These are phyloP conservation scores for Terebella lapidaria DNA, from an alignment of 2,888 invertebrate genomes.

Conservation along the genomic window DNA sequence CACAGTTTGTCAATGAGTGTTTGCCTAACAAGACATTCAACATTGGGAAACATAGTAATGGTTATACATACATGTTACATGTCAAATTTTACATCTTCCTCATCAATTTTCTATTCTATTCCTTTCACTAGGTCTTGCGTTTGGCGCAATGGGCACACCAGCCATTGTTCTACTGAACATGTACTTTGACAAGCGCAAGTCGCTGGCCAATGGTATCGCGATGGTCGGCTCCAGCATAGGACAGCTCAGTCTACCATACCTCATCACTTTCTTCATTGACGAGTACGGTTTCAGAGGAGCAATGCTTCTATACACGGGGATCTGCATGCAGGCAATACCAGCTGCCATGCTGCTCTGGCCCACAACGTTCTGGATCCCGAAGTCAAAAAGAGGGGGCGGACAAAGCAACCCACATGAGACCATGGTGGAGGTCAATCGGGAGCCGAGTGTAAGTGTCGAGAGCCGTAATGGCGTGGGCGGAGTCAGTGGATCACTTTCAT, in stretches of 20 bases:
- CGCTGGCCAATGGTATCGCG: slow-evolving; percentile 24
- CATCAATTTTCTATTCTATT: too few species aligned
- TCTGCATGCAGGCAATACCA: slow-evolving; percentile 17
- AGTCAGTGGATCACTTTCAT: background rate
- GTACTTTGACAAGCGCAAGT: slow-evolving; percentile 21
- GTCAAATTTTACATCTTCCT: too few species aligned
- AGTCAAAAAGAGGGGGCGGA: background rate
- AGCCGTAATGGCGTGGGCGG: too few species aligned
- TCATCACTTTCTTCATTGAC: slow-evolving; percentile 9
- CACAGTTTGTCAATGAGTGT: too few species aligned
- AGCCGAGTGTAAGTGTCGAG: background rate
- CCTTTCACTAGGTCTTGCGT: slow-evolving; percentile 19
- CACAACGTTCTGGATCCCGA: background rate
- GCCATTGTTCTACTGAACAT: slow-evolving; percentile 17
- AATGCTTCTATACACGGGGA: slow-evolving; percentile 18
- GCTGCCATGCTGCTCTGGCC: slow-evolving; percentile 21
- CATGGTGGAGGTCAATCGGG: background rate
- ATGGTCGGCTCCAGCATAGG: slow-evolving; percentile 22
- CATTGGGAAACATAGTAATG: too few species aligned
- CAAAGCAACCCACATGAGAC: background rate
- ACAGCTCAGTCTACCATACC: slow-evolving; percentile 18
- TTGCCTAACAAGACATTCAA: too few species aligned
- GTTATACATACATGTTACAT: too few species aligned
- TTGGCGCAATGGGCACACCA: slow-evolving; percentile 17
- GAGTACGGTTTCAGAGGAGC: slow-evolving; percentile 16